phyloP scores from a whole-genome alignment of 2,113 vertebrate species.

The Dasyornis broadbenti region DNA sequence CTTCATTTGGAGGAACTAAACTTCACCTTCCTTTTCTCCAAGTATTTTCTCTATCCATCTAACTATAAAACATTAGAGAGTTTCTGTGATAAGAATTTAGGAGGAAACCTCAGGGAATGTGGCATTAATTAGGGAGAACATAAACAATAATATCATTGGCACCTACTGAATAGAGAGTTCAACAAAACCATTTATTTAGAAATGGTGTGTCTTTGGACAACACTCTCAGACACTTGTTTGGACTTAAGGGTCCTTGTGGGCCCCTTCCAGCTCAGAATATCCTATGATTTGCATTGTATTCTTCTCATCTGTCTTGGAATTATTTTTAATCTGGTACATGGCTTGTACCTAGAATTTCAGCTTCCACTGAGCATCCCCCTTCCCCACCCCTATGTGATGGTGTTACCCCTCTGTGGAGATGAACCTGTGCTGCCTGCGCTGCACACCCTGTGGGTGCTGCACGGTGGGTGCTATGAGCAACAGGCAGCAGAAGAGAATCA shows the following conservation, averaged over 20 bases:
- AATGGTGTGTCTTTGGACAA: background rate
- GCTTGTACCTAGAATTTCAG: background rate
- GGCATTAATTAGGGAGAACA: background rate
- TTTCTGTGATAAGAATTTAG: background rate
- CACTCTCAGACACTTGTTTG: background rate
- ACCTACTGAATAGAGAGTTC: background rate
- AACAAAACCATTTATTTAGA: background rate
- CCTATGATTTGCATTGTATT: background rate
- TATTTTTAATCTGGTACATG: background rate
- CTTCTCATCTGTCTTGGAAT: background rate
- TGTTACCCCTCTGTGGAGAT: background rate
- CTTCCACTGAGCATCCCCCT: background rate
- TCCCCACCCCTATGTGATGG: background rate
- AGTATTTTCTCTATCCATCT: background rate
- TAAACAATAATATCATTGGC: background rate
- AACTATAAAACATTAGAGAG: background rate
- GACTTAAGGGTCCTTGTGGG: background rate
- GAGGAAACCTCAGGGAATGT: background rate
- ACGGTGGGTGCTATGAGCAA: background rate
- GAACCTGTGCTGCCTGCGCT: background rate
- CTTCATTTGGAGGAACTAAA: background rate
- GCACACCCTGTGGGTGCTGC: rapidly evolving
- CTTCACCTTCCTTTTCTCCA: background rate
- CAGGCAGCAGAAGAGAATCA: background rate
- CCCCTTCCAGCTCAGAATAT: background rate